A percentile compares a stretch with the other conserved stretches of the same genome.
Conservation (phyloP, 2,113 vertebrate genomes). For the Menura novaehollandiae region DNA sequence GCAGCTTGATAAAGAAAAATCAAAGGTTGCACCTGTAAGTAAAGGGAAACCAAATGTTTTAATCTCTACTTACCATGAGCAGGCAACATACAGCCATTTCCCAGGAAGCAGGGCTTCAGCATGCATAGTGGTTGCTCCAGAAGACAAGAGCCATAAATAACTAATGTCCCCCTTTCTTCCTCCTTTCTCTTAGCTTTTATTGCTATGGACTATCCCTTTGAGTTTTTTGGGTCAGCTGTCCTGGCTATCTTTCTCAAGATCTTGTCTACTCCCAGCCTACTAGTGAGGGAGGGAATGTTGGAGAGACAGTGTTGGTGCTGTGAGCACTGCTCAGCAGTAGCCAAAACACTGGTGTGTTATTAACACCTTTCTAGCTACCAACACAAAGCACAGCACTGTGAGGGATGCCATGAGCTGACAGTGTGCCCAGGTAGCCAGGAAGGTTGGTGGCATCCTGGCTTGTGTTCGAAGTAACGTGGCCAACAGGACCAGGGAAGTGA, state of each 20-base stretch:
- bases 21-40: accelerated
- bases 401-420: not conserved
- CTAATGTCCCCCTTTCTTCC: not conserved
- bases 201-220: not conserved
- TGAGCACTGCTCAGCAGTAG: not conserved
- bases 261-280: not conserved
- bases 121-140: not conserved
- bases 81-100: not conserved
- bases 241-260: not conserved
- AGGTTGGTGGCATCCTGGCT: not conserved
- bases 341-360: not conserved
- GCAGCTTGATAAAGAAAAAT: not conserved
- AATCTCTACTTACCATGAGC: not conserved
- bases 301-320: not conserved
- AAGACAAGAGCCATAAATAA: not conserved
- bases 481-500: not conserved
- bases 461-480: not conserved
- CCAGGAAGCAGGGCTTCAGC: not conserved
- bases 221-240: not conserved
- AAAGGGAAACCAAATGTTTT: not conserved
- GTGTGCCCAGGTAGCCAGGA: not conserved
- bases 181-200: not conserved
- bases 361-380: not conserved
- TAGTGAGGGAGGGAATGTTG: not conserved
- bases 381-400: not conserved